Percentiles rank a stretch among this genome's conserved stretches.
Evolutionary conservation across 2,113 vertebrate genomes (phyloP).

Genomic region (Vombatus ursinus): DNA sequence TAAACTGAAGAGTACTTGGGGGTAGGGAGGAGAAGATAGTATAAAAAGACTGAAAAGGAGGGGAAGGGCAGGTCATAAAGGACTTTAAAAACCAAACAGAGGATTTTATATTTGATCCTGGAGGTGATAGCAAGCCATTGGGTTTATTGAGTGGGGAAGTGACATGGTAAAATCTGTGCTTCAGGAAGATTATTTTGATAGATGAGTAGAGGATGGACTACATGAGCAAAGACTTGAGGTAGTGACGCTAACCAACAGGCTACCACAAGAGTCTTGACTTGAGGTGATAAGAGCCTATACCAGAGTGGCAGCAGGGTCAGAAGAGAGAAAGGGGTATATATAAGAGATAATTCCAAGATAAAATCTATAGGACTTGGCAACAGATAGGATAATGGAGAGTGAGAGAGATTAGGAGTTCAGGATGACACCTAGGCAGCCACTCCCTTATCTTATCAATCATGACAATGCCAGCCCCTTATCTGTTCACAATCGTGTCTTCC

Average conservation of each 20-base stretch:
- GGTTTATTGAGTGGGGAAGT: neutral
- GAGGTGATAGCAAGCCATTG: neutral
- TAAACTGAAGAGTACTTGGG: neutral
- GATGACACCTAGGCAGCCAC: neutral
- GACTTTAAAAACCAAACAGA: neutral
- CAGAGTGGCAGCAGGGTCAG: neutral
- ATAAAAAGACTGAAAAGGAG: neutral
- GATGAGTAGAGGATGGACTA: neutral
- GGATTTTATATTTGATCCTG: neutral
- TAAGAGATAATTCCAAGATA: neutral
- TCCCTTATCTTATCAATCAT: neutral
- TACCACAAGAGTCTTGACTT: neutral
- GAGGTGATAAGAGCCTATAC: neutral
- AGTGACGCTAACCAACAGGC: neutral
- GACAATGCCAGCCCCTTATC: neutral
- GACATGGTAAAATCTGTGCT: neutral
- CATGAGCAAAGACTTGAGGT: neutral
- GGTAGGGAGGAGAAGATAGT: neutral
- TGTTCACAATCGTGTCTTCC: neutral
- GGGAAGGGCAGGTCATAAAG: neutral
- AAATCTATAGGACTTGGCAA: neutral
- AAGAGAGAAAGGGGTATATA: neutral
- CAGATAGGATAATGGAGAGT: neutral
- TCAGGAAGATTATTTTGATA: neutral
- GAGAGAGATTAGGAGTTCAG: neutral